Conservation (phyloP, 2,113 vertebrate species). For the Cephalophus harveyi region DNA sequence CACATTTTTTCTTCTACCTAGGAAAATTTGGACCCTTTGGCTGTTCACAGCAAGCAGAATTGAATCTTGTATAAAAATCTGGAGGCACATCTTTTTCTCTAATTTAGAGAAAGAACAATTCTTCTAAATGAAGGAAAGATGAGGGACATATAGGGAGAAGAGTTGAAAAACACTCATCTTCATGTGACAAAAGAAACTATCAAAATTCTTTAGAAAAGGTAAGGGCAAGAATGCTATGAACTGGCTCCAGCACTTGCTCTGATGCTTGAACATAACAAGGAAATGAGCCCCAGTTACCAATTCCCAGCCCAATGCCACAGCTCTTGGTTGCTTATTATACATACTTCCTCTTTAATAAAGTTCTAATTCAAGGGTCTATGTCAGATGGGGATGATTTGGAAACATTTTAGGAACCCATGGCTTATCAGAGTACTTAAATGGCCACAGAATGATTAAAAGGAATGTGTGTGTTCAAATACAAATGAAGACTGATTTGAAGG, state of each 20-base stretch:
- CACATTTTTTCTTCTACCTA: neutral
- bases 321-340: neutral
- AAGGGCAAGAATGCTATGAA: neutral
- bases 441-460: conserved; percentile 71
- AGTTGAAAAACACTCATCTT: neutral
- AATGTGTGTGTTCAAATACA: conserved; percentile 62
- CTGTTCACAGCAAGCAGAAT: neutral
- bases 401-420: conserved; percentile 43
- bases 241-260: neutral
- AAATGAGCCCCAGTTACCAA: neutral
- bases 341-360: conserved; percentile 35
- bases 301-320: neutral
- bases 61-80: neutral
- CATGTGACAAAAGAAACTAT: neutral
- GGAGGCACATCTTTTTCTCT: neutral
- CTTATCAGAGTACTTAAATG: conserved; percentile 68
- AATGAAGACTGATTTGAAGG: conserved; percentile 63
- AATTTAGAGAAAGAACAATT: neutral
- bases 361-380: conserved; percentile 23
- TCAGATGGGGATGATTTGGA: conserved; percentile 67
- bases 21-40: neutral
- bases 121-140: neutral
- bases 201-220: neutral
- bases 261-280: neutral
- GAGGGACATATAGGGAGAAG: neutral